phyloP scores from a whole-genome alignment of 1,140 invertebrate species.

The Melitaea cinxia region DNA sequence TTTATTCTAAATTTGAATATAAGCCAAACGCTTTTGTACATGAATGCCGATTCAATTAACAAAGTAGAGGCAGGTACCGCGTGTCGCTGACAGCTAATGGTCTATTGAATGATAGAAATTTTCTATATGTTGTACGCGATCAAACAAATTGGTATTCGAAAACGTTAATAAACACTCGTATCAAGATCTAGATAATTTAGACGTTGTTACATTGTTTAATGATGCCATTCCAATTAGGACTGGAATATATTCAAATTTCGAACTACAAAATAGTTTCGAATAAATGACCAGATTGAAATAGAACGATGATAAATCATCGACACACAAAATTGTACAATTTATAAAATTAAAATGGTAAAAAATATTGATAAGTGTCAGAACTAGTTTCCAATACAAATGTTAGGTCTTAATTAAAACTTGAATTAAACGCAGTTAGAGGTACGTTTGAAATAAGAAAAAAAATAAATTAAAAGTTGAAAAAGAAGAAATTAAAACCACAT shows the following conservation, averaged over 20 bases:
- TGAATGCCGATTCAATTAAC: conserved; percentile 64
- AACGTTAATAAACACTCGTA: conserved; percentile 6
- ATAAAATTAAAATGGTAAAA: background rate
- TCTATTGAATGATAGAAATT: conserved; percentile 35
- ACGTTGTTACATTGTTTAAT: conserved; percentile 1
- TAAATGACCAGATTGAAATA: background rate
- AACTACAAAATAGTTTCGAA: background rate
- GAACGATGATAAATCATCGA: background rate
- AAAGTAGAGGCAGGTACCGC: conserved; percentile 56
- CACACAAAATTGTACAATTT: background rate
- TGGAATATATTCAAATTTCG: background rate
- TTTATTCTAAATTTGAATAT: conserved; percentile 51
- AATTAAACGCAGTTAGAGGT: background rate
- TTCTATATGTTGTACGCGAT: conserved; percentile 31
- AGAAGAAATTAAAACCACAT: conserved; percentile 54
- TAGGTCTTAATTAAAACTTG: conserved; percentile 12
- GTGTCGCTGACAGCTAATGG: conserved; percentile 59
- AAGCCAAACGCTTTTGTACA: conserved; percentile 46
- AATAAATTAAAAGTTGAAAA: conserved; percentile 30
- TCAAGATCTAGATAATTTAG: conserved; percentile 3
- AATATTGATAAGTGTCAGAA: conserved; percentile 1
- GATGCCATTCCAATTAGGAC: background rate
- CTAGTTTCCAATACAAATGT: conserved; percentile 8
- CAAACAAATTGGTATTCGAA: conserved; percentile 33
- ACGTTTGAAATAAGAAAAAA: conserved; percentile 28